Evolutionary conservation across 2,888 invertebrate species (phyloP).

Genomic region (Polydrusus pterygomalis): DNA sequence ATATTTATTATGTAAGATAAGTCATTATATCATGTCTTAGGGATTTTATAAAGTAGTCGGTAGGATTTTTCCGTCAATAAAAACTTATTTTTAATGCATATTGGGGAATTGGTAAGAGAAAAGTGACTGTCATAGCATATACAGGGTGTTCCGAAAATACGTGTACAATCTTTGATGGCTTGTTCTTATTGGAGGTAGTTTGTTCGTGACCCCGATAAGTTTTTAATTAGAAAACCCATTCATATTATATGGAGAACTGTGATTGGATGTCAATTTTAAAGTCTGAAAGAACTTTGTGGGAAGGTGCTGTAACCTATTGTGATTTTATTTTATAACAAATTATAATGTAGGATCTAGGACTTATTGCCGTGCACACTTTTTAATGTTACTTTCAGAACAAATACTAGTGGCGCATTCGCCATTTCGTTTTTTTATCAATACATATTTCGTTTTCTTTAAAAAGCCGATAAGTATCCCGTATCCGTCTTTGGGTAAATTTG

Average conservation of each 20-base stretch:
- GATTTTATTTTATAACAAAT: background rate
- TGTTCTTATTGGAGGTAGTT: no score
- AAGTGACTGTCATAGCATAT: background rate
- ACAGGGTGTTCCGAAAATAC: no score
- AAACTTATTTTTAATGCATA: background rate
- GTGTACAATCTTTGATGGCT: no score
- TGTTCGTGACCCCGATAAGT: background rate
- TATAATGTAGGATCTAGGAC: background rate
- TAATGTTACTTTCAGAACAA: no score
- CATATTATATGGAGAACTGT: conserved; percentile 22
- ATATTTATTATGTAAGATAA: no score
- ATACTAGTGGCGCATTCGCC: no score
- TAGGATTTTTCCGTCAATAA: background rate
- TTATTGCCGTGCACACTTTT: background rate
- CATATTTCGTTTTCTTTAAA: no score
- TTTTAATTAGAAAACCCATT: background rate
- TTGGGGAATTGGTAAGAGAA: background rate
- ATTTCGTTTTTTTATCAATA: no score
- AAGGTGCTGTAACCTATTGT: conserved; percentile 14
- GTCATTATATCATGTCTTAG: background rate
- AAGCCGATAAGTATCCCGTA: no score
- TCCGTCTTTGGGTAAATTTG: no score
- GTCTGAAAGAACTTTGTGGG: conserved; percentile 24
- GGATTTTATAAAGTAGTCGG: background rate
- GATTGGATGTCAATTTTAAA: conserved; percentile 33